Conservation (phyloP, 2,888 invertebrate species). For the Hyles lineata region DNA sequence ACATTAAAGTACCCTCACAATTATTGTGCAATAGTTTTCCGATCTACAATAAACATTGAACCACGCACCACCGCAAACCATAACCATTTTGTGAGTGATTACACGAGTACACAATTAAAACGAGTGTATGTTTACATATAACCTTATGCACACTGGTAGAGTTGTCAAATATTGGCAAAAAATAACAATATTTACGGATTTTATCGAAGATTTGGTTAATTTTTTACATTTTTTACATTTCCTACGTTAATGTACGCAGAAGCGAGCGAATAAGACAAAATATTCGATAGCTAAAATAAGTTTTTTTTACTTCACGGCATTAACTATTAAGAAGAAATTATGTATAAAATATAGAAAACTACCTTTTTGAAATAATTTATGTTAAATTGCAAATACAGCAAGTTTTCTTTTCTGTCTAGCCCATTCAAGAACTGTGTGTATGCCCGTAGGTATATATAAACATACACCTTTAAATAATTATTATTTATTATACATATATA, state of each 20-base stretch:
- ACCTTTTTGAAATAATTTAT: no score
- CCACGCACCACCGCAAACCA: conserved; percentile 50
- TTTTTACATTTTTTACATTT: no score
- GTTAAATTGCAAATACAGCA: no score
- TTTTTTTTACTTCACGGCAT: no score
- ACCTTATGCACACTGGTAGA: not conserved
- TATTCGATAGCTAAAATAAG: no score
- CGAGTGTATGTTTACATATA: conserved; percentile 1
- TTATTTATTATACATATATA: conserved; percentile 8
- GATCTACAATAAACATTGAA: conserved; percentile 36
- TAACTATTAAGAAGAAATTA: no score
- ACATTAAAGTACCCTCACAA: not conserved
- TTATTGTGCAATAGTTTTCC: not conserved
- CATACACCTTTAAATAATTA: not conserved
- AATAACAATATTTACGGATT: not conserved
- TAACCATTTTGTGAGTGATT: conserved; percentile 57
- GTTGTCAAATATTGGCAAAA: not conserved
- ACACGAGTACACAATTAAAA: conserved; percentile 44
- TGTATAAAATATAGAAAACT: no score
- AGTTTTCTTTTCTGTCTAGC: no score
- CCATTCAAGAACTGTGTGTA: not conserved
- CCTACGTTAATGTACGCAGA: no score
- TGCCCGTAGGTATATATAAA: not conserved
- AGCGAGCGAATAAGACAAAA: no score
- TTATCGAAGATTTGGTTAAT: no score